Conservation (phyloP, 37 sponge, comb jelly and placozoan species). For the Crambe crambe region DNA sequence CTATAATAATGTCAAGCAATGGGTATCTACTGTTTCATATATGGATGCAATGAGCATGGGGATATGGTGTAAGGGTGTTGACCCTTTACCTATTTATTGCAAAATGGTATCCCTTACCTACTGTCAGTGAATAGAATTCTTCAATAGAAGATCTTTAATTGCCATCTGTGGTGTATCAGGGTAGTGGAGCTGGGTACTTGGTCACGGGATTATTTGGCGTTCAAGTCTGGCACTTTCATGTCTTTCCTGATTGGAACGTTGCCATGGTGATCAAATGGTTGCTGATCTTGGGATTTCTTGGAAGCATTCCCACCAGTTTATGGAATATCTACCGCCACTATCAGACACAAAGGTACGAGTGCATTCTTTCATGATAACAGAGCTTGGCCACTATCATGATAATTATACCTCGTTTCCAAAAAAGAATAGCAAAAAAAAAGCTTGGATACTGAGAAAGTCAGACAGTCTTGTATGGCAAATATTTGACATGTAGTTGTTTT, state of each 20-base stretch:
- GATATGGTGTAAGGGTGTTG: too few relatives aligned
- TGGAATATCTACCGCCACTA: constrained; percentile 62
- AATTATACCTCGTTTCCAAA: too few relatives aligned
- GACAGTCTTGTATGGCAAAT: too few relatives aligned
- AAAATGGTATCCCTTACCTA: neutral
- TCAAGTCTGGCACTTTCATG: constrained; percentile 63
- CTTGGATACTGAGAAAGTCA: too few relatives aligned
- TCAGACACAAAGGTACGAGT: constrained; percentile 17
- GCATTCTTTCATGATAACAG: too few relatives aligned
- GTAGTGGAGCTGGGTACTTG: constrained; percentile 48
- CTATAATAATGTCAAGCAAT: too few relatives aligned
- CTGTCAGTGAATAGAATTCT: neutral
- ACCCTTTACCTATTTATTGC: neutral
- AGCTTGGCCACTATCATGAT: too few relatives aligned
- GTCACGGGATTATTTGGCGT: constrained; percentile 60
- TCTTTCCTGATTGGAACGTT: constrained; percentile 33
- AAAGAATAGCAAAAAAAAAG: too few relatives aligned
- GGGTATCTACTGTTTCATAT: too few relatives aligned
- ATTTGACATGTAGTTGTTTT: too few relatives aligned
- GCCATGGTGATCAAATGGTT: constrained; percentile 40
- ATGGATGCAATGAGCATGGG: too few relatives aligned
- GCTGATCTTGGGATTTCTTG: constrained; percentile 38
- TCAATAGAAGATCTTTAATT: neutral
- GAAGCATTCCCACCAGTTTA: constrained; percentile 29
- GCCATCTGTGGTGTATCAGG: constrained; percentile 45